Evolutionary conservation across 2,113 vertebrate genomes (phyloP).

Genomic region (Chaetorhynchus papuensis): DNA sequence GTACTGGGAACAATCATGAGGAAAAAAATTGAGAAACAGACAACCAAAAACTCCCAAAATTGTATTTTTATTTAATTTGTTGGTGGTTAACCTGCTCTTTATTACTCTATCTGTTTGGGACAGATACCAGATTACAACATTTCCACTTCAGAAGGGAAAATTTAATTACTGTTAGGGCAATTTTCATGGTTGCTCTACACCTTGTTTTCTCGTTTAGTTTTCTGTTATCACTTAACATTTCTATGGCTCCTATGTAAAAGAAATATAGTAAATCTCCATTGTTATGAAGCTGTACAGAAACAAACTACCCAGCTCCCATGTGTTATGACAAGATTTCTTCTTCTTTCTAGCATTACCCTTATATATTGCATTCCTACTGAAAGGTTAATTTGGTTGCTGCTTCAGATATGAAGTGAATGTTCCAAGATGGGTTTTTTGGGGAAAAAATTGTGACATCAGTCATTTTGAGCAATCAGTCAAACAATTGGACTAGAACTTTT

Average conservation of each 20-base stretch:
- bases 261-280: background rate
- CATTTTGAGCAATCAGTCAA: background rate
- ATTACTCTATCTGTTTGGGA: background rate
- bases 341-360: background rate
- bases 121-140: background rate
- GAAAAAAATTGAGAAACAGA: background rate
- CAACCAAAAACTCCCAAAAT: accelerated
- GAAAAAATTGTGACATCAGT: background rate
- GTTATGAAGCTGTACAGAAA: background rate
- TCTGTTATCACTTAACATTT: background rate
- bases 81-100: background rate
- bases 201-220: background rate
- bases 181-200: background rate
- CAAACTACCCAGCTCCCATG: background rate
- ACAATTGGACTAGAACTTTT: background rate
- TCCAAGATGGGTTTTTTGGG: accelerated
- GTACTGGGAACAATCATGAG: background rate
- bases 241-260: background rate
- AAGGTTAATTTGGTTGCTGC: background rate
- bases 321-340: background rate
- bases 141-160: background rate
- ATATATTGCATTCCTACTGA: background rate
- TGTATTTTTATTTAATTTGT: background rate
- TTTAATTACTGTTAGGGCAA: background rate
- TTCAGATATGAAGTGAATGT: background rate